These are phyloP conservation scores for Bombus waltoni DNA, from an alignment of 1,140 invertebrate species.

Conservation along the genomic window DNA sequence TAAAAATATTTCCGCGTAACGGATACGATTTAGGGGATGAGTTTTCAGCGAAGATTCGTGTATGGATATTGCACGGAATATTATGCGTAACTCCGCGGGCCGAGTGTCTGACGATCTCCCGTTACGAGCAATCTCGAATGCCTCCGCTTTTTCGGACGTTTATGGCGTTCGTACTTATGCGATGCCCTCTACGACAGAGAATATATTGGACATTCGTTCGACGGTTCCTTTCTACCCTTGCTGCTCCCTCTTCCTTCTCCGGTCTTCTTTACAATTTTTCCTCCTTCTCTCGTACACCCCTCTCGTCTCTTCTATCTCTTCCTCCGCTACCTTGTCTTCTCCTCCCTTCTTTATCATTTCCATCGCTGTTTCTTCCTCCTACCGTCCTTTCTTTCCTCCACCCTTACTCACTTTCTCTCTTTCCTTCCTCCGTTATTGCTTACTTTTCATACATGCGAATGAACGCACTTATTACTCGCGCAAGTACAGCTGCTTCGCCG, in stretches of 20 bases:
- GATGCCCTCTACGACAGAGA: neutral
- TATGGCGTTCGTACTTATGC: neutral
- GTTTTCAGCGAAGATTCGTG: neutral
- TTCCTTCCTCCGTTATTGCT: neutral
- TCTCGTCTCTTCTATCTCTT: no score
- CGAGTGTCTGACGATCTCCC: neutral
- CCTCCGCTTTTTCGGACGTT: neutral
- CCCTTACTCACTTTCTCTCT: no score
- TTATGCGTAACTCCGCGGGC: slow-evolving; percentile 3
- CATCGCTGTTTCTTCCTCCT: no score
- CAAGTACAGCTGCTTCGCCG: neutral
- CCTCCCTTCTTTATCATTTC: neutral
- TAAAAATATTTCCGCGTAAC: slow-evolving; percentile 33
- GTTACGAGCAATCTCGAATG: slow-evolving; percentile 3
- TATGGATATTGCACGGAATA: slow-evolving; percentile 6
- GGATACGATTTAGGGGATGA: neutral
- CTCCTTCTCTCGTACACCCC: no score
- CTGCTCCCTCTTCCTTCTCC: neutral
- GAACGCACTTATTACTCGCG: neutral
- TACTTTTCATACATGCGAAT: neutral
- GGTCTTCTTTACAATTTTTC: no score
- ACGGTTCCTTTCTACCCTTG: neutral
- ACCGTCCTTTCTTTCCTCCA: neutral
- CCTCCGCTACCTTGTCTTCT: no score
- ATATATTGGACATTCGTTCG: neutral